Percentiles rank a stretch among this genome's conserved stretches.
phyloP scores from a whole-genome alignment of 2,113 vertebrate species.

The Camarhynchus parvulus region DNA sequence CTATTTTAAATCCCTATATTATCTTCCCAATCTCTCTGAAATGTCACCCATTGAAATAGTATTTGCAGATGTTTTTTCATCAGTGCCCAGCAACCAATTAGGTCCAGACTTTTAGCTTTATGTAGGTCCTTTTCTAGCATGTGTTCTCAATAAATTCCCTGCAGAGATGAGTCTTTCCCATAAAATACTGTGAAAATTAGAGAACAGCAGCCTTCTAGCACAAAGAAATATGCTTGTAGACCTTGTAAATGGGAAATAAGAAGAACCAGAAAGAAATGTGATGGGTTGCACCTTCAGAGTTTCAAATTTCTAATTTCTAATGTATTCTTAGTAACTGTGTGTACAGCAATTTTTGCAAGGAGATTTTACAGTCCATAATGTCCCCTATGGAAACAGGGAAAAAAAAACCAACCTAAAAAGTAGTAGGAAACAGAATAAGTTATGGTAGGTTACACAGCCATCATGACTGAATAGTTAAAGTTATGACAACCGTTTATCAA shows the following conservation, averaged over 20 bases:
- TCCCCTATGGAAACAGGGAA: neutral
- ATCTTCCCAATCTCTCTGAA: neutral
- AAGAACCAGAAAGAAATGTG: neutral
- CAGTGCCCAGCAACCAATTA: neutral
- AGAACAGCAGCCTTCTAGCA: neutral
- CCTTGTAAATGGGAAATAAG: neutral
- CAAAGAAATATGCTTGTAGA: neutral
- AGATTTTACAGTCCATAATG: neutral
- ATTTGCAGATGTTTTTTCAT: neutral
- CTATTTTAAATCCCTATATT: neutral
- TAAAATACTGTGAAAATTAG: neutral
- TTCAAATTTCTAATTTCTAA: neutral
- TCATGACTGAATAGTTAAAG: conserved; percentile 37
- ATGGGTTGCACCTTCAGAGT: neutral
- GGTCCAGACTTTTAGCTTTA: neutral
- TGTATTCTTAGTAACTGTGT: neutral
- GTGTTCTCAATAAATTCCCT: neutral
- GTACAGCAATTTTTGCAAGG: neutral
- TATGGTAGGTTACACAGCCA: conserved; percentile 20
- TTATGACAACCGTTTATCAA: conserved; percentile 37
- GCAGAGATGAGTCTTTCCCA: neutral
- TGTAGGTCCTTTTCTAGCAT: neutral
- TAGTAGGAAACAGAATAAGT: neutral
- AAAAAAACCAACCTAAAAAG: too few species aligned
- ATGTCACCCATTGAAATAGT: neutral